Base-by-base conservation (phyloP, 1,140 invertebrate genomes). In the Drosophila ironensis region DNA sequence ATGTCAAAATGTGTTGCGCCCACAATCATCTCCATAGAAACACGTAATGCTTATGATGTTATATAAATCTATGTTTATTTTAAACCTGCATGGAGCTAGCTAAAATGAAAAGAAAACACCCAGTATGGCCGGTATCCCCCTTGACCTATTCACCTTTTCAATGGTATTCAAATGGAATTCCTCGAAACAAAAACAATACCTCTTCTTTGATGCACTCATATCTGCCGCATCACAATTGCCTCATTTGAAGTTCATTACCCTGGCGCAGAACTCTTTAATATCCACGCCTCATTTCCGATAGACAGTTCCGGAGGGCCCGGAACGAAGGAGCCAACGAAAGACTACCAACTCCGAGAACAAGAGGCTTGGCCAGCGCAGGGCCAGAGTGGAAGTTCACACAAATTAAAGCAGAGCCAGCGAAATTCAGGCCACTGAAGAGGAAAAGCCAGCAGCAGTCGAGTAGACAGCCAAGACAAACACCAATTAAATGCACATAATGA, bases 401-500 rank as follows among this genome's bases (percentile, higher is more conserved):
- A 82, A 77, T 77, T 77, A 77, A 68, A 73, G 72, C 42, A 38
- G 52, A 28, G 46, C 24, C 52, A 59, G 38, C 24, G 35, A 41
- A 72, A 72, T 24, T 19, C 22, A 19, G 42, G 27, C 42, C 38
- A 35, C 12, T 19, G 33, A 33, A 47, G 38, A 44, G 59, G 47
- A 24, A 25, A 22, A 27, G 20, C 30, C 22, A 30, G 12, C 37
- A 4, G 37, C 28, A 46, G 66, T 71, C 53, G 57, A 60, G 53
- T 46, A 44, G 60, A 72, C 52, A 48, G 44, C 30, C 63, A 84
- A 84, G 70, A 78, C 70, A 74, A 86, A 86, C 70, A 84, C 60
- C 80, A 84, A 84, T 84, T 84, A 84, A 84, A 84, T 72, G 74
- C 70, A 84, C 66, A 86, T 84, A 86, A 84, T 80, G 78, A 82